A percentile compares a stretch with the other conserved stretches of the same genome.
phyloP scores from a whole-genome alignment of 2,113 vertebrate genomes.

The Ceyx cyanopectus region DNA sequence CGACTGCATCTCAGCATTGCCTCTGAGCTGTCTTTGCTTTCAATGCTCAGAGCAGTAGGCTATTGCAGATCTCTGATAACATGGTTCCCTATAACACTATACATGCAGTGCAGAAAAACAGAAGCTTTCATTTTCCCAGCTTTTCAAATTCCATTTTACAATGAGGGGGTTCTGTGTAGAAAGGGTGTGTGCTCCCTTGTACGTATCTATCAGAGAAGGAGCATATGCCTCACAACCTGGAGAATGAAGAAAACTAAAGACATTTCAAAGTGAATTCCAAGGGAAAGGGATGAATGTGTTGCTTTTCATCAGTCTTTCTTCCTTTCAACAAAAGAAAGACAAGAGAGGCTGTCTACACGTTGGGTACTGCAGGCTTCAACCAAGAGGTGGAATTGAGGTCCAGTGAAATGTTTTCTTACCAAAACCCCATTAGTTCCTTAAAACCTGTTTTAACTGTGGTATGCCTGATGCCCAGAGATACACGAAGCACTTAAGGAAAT shows the following conservation, averaged over 20 bases:
- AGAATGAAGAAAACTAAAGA: not conserved
- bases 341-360: not conserved
- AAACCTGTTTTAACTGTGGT: not conserved
- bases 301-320: not conserved
- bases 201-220: not conserved
- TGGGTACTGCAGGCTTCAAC: slow-evolving; percentile 28
- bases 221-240: not conserved
- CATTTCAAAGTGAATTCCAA: not conserved
- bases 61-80: not conserved
- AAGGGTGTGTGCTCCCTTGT: not conserved
- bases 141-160: not conserved
- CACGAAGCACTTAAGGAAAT: not conserved
- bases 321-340: not conserved
- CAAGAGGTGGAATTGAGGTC: slow-evolving; percentile 72
- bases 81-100: not conserved
- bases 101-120: not conserved
- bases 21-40: not conserved
- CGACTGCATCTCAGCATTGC: not conserved
- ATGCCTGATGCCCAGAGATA: not conserved
- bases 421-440: not conserved
- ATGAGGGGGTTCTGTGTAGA: not conserved
- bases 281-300: not conserved
- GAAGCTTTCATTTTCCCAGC: not conserved
- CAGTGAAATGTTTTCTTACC: not conserved
- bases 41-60: not conserved